Base-by-base conservation (phyloP, 2,113 vertebrate genomes). In the Bothrops jararaca region DNA sequence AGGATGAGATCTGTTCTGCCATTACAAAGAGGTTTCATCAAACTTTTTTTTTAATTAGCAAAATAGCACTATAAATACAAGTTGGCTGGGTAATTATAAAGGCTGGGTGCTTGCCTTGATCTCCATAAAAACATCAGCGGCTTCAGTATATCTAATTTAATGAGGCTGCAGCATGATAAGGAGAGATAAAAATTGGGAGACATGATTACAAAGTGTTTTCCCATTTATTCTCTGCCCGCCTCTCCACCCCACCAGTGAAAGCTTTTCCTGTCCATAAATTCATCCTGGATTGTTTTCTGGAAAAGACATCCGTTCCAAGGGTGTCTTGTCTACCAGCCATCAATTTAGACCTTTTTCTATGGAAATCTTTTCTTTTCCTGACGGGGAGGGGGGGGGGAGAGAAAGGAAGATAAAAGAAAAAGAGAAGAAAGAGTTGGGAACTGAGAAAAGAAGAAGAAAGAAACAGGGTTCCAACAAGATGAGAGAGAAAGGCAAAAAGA, bases 141-240 rank as follows among this genome's bases (percentile, higher is more conserved):
- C 96, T 97, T 95, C 97, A 96, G 95, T 96, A 96, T 97, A 95
- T 95, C 95, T 96, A 96, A 96, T 96, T 97, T 97, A 97, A 96
- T 96, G 96, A 95, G 96, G 94, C 89, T 85, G 96, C 95, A 96
- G 96, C 95, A 90, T 95, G 96, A 95, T 96, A 94, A 96, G 96
- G 39, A 64, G 95, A 89, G 95, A 95, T 86, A 92, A 96, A 96
- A 54, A 85, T 34, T 48, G 53, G 60, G 93, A 90, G 88, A 94
- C 74, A 95, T 91, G 93, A 96, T 91, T 92, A 94, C 93, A 96
- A 90, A 96, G 93, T 60, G 92, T 94, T 92, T 92, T 89, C 90
- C 88, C 94, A 89, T 96, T 92, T 93, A 85, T 95, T 93, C 60
- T 24, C 23, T 24, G 15, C 85, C 53, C 13, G 3, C 45, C 42